phyloP scores from a whole-genome alignment of 2,113 vertebrate species.

The Panurus biarmicus region DNA sequence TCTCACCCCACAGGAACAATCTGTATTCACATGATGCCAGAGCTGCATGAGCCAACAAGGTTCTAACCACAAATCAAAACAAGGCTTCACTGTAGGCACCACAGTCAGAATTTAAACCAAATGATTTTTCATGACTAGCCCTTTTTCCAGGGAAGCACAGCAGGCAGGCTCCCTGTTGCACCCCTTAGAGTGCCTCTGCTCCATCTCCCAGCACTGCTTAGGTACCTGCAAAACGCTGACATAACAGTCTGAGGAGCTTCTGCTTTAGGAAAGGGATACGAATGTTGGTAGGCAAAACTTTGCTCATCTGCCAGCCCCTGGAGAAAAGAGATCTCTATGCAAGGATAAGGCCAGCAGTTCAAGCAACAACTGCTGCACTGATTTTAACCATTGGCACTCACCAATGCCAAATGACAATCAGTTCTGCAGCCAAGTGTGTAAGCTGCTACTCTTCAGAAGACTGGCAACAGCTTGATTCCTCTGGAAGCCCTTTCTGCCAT shows the following conservation, averaged over 20 bases:
- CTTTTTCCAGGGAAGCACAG: neutral
- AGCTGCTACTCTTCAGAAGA: neutral
- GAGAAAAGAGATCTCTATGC: neutral
- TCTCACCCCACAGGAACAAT: rapidly evolving
- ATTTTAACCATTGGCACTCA: neutral
- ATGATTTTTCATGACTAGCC: neutral
- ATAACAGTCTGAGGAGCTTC: neutral
- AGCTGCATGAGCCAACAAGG: neutral
- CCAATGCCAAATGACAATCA: neutral
- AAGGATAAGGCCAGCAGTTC: neutral
- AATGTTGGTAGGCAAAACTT: neutral
- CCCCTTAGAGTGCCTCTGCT: neutral
- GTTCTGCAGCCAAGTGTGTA: neutral
- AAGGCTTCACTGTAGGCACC: neutral
- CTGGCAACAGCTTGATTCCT: neutral
- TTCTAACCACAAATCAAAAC: neutral
- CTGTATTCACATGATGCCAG: neutral
- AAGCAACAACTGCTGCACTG: neutral
- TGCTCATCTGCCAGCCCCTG: neutral
- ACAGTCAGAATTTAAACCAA: neutral
- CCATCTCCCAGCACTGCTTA: neutral
- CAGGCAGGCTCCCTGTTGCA: neutral
- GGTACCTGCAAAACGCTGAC: neutral
- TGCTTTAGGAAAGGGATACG: neutral
- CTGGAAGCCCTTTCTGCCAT: neutral